Base-by-base conservation (phyloP, 2,888 invertebrate species). In the Lampropteryx suffumata region DNA sequence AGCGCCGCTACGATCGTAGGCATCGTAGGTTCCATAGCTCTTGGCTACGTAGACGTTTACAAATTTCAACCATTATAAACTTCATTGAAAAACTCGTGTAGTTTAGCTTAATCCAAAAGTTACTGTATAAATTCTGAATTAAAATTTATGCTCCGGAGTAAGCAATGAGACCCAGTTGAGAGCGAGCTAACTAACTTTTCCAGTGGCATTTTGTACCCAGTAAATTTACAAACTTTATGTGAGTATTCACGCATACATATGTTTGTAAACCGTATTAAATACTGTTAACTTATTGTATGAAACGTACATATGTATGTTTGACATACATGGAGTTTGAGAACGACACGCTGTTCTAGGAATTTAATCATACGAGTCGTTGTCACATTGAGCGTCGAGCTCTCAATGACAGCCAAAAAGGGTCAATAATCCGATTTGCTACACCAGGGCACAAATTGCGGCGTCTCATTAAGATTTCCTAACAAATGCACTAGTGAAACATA, bases 81-180 rank as follows among this genome's bases (percentile, higher is more conserved):
- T 49, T 39, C 36, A 50, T 43, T 55, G 44, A 57, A 60, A 45
- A 61, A 56, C 48, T 42, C 12, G 14, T 11, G 40, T 40, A 47
- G 33, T 47, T 46, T 26, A 32, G 26, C 35, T 47, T 49, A 55
- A 46, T 62, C 58, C 57, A 45, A 57, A 61, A 61, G 47, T 58
- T 53, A 52, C 61, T 56, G 65, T 63, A 61, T 64, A 65, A 65
- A 70, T 68, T 69, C 55, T 47, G 62, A 62, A 72, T 67, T 63
- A 61, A 67, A 73, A 72, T 72, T 61, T 65, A 65, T 67, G 61
- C 55, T 48, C 36, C 36, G 65, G 67, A 68, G 70, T 67, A 59
- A 65, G 69, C 65, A 72, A 71, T 71, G 71, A 73, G 66, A 62
- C 55, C 29, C 55, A 50, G 59, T 63, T 61, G 67, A 69, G 66